Evolutionary conservation across 2,113 vertebrate genomes (phyloP).

Genomic region (Rhombomys opimus): DNA sequence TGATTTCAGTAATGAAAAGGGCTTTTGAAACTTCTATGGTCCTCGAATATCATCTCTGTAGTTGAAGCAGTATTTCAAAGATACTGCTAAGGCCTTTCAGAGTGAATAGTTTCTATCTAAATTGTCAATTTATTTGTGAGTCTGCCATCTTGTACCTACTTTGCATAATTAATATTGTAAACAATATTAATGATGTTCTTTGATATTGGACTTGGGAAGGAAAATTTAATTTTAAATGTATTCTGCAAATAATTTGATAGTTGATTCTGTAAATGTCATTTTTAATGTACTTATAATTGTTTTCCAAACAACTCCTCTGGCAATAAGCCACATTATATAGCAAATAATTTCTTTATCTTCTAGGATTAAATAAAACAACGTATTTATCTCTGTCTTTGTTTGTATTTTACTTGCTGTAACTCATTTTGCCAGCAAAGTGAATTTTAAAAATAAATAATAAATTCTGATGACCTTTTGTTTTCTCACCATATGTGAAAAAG

Average conservation of each 20-base stretch:
- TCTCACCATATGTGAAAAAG: conserved; percentile 8
- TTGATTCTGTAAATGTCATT: conserved; percentile 70
- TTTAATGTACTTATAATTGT: conserved; percentile 66
- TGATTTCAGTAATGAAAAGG: conserved; percentile 21
- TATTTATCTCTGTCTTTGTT: conserved; percentile 41
- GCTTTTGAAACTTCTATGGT: not conserved
- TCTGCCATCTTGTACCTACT: conserved; percentile 47
- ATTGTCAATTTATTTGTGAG: conserved; percentile 60
- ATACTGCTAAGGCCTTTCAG: conserved; percentile 33
- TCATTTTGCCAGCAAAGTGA: conserved; percentile 51
- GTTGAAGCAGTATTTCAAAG: conserved; percentile 44
- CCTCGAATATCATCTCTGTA: not conserved
- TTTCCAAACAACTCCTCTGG: conserved; percentile 64
- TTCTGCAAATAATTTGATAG: conserved; percentile 73
- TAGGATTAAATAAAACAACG: conserved; percentile 57
- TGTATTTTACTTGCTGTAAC: conserved; percentile 31
- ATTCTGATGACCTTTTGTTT: conserved; percentile 37
- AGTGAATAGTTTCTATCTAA: conserved; percentile 42
- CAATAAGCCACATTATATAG: conserved; percentile 52
- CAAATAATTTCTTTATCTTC: conserved; percentile 58
- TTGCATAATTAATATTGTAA: conserved; percentile 69
- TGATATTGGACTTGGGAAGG: conserved; percentile 62
- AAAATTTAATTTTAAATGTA: conserved; percentile 77
- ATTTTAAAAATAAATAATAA: conserved; percentile 69
- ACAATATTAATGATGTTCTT: conserved; percentile 69